Evolutionary conservation across 2,113 vertebrate species (phyloP).

Genomic region (Ivindomyrus marchei): DNA sequence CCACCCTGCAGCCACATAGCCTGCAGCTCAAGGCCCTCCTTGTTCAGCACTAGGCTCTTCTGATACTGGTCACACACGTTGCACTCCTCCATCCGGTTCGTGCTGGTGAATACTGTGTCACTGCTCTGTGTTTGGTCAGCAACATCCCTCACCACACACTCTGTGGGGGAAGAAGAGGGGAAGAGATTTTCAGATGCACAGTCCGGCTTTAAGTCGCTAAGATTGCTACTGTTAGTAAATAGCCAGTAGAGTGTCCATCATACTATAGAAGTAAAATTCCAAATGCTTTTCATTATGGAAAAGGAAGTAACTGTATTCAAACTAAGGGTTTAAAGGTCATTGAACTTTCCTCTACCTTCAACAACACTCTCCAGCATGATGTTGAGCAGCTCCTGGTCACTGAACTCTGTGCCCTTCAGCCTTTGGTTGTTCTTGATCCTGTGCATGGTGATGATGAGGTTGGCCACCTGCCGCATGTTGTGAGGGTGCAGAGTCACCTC

Average conservation of each 20-base stretch:
- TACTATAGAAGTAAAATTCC: not conserved
- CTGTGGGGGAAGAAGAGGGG: conserved; percentile 10
- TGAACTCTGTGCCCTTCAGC: conserved; percentile 24
- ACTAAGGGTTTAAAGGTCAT: not conserved
- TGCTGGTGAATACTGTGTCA: not conserved
- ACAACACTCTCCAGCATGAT: conserved; percentile 36
- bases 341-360: conserved; percentile 34
- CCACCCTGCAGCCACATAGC: conserved; percentile 44
- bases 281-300: not conserved
- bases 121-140: too few relatives aligned
- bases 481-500: conserved; percentile 20
- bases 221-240: not conserved
- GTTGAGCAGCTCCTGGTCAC: conserved; percentile 25
- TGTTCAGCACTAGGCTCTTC: conserved; percentile 20
- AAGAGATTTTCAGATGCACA: not conserved
- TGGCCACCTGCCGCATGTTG: conserved; percentile 25
- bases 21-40: not conserved
- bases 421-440: conserved; percentile 25
- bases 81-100: not conserved
- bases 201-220: not conserved
- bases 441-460: conserved; percentile 33
- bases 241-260: not conserved
- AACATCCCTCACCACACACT: not conserved
- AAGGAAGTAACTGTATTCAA: not conserved
- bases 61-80: conserved; percentile 30